Percentiles rank a stretch among this genome's conserved stretches.
Evolutionary conservation across 2,888 invertebrate genomes (phyloP).

Genomic region (Hemicrepidius hirtus): DNA sequence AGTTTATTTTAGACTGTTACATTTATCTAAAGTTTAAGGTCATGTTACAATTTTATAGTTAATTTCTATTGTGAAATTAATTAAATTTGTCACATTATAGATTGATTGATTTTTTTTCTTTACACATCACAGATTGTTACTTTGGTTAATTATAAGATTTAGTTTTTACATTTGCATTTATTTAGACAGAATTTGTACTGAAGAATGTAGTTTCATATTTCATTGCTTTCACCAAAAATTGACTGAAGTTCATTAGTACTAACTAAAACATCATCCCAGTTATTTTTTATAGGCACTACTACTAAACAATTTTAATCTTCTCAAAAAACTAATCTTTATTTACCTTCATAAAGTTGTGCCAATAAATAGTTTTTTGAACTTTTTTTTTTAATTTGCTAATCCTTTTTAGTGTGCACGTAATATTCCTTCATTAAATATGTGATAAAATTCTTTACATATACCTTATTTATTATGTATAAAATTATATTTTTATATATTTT

Average conservation of each 20-base stretch:
- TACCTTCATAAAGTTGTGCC: neutral
- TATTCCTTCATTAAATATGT: constrained; percentile 39
- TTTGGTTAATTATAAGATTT: constrained; percentile 1
- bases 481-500: constrained; percentile 38
- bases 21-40: constrained; percentile 47
- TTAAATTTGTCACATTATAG: neutral
- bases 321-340: neutral
- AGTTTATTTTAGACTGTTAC: constrained; percentile 41
- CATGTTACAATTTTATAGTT: constrained; percentile 30
- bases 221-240: neutral
- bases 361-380: neutral
- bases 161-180: constrained; percentile 38
- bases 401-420: constrained; percentile 1
- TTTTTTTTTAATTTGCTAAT: constrained; percentile 3
- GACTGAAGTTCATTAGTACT: constrained; percentile 29
- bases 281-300: constrained; percentile 27
- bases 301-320: neutral
- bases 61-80: constrained; percentile 31
- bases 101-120: constrained; percentile 26
- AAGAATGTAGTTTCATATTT: neutral
- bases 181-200: constrained; percentile 11
- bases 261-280: too few relatives aligned
- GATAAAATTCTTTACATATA: constrained; percentile 38
- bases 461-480: constrained; percentile 42
- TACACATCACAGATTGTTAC: constrained; percentile 20